phyloP scores from a whole-genome alignment of 2,797 vertebrate genomes.

The Esox masquinongy region DNA sequence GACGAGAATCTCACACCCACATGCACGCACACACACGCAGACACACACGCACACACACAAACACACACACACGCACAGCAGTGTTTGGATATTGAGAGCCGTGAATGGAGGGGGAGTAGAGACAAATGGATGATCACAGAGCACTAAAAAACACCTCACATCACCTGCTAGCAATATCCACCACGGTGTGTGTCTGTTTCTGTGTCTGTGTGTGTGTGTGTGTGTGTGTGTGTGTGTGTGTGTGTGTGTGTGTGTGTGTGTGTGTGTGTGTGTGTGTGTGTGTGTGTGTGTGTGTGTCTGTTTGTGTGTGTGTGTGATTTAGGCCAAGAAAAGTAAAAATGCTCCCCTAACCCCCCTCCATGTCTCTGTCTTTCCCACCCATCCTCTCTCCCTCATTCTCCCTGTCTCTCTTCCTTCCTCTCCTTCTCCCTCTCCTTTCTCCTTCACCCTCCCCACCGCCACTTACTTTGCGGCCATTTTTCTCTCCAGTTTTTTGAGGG shows the following conservation, averaged over 20 bases:
- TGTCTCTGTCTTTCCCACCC: too few relatives aligned
- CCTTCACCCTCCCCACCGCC: too few relatives aligned
- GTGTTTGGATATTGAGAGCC: conserved; percentile 42
- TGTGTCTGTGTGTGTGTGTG: not conserved
- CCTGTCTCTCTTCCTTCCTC: too few relatives aligned
- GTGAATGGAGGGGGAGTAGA: conserved; percentile 40
- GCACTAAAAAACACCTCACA: conserved; percentile 26
- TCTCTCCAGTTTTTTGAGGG: too few relatives aligned
- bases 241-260: not conserved
- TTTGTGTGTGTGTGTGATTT: too few relatives aligned
- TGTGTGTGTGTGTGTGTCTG: too few relatives aligned
- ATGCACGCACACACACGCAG: not conserved
- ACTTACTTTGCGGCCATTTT: too few relatives aligned
- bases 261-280: too few relatives aligned
- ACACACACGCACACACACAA: not conserved
- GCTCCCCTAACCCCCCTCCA: too few relatives aligned
- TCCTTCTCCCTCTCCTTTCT: too few relatives aligned
- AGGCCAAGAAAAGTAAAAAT: too few relatives aligned
- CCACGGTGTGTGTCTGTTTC: conserved; percentile 15
- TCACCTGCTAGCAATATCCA: conserved; percentile 52
- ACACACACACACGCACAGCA: not conserved
- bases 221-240: not conserved
- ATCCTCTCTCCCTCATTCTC: too few relatives aligned
- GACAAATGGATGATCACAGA: conserved; percentile 18
- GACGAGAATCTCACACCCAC: not conserved